phyloP scores from a whole-genome alignment of 2,113 vertebrate genomes.

The Smithornis capensis region DNA sequence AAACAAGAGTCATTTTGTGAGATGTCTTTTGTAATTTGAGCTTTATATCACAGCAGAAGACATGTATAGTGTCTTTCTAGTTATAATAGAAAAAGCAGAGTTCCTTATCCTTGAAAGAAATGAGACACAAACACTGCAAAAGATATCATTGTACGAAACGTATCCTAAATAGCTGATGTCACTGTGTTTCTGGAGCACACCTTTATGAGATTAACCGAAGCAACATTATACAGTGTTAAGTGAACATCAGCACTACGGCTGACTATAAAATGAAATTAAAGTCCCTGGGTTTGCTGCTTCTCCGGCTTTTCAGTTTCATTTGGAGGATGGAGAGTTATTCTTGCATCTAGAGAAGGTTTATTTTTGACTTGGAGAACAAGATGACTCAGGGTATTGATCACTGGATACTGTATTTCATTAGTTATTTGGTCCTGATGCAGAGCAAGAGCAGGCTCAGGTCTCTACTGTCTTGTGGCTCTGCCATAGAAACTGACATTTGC shows the following conservation, averaged over 20 bases:
- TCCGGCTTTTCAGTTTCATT: background rate
- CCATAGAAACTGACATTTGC: background rate
- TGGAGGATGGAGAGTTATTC: background rate
- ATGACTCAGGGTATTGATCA: background rate
- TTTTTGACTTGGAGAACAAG: background rate
- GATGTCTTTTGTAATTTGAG: constrained; percentile 11
- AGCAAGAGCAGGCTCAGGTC: background rate
- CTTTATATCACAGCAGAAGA: background rate
- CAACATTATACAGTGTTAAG: background rate
- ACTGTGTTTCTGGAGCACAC: background rate
- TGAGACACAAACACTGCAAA: background rate
- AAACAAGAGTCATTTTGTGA: background rate
- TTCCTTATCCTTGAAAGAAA: background rate
- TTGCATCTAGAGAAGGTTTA: background rate
- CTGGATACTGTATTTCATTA: background rate
- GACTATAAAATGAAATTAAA: background rate
- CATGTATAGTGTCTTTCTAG: background rate
- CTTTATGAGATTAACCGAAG: background rate
- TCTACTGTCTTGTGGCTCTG: background rate
- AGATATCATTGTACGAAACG: background rate
- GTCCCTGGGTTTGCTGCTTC: background rate
- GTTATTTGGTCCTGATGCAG: background rate
- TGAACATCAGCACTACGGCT: background rate
- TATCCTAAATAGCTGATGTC: background rate
- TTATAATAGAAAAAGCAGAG: constrained; percentile 4